A percentile compares a stretch with the other conserved stretches of the same genome.
These are phyloP conservation scores for Semotilus atromaculatus DNA, from an alignment of 2,797 vertebrate species.

Conservation along the genomic window DNA sequence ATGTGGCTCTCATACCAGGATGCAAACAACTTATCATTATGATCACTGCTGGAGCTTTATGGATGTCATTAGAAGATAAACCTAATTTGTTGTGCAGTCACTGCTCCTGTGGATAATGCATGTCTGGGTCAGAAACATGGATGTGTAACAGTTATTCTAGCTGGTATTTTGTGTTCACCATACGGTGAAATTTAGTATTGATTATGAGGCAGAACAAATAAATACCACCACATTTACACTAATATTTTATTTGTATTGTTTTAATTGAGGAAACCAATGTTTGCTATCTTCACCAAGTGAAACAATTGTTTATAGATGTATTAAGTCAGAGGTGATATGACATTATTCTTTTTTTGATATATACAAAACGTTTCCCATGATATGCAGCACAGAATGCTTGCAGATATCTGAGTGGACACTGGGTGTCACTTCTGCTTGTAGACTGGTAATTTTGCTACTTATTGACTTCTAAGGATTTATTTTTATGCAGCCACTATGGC, in stretches of 20 bases:
- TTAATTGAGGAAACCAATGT: background rate
- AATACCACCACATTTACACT: background rate
- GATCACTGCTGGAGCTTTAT: slow-evolving; percentile 3
- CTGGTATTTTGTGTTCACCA: background rate
- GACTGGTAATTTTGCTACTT: background rate
- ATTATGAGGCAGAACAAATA: slow-evolving; percentile 26
- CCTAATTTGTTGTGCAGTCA: background rate
- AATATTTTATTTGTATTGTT: background rate
- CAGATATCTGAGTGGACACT: background rate
- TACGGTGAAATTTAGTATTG: slow-evolving; percentile 5
- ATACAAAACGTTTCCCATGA: background rate
- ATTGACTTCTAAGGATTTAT: slow-evolving; percentile 10
- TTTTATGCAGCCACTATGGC: background rate
- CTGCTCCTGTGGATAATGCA: slow-evolving; percentile 17
- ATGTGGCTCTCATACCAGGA: slow-evolving; percentile 36
- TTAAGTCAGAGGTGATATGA: background rate
- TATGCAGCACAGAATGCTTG: background rate
- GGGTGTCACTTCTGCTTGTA: background rate
- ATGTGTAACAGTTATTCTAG: background rate
- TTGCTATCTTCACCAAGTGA: background rate
- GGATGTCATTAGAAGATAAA: slow-evolving; percentile 34
- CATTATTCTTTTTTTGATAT: background rate
- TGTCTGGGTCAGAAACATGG: slow-evolving; percentile 34
- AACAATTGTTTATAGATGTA: slow-evolving; percentile 13
- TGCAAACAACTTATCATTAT: slow-evolving; percentile 31